These are phyloP conservation scores for Sebastes oblongus DNA, from an alignment of 2,797 vertebrate species.

Conservation along the genomic window DNA sequence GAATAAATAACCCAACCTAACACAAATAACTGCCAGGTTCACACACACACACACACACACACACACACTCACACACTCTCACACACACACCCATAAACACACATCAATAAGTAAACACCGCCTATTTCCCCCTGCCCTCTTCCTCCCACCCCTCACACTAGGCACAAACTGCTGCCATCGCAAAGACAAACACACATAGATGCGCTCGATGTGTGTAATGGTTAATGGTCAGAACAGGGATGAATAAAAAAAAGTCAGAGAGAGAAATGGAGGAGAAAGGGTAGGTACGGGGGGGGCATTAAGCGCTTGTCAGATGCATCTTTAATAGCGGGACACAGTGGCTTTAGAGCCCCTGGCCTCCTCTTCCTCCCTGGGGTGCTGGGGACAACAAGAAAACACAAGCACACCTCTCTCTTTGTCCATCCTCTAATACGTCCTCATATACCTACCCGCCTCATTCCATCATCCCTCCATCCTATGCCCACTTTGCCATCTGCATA, in stretches of 20 bases:
- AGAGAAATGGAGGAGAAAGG: conserved; percentile 20
- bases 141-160: conserved; percentile 8
- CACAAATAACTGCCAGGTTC: conserved; percentile 74
- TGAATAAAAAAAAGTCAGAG: conserved; percentile 38
- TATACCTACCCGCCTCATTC: conserved; percentile 49
- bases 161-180: conserved; percentile 48
- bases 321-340: conserved; percentile 72
- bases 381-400: conserved; percentile 72
- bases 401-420: conserved; percentile 63
- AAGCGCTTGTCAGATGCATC: conserved; percentile 74
- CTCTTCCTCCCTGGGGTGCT: conserved; percentile 71
- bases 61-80: conserved; percentile 27
- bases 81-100: conserved; percentile 72
- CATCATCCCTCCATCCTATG: conserved; percentile 59
- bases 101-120: conserved; percentile 84
- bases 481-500: conserved; percentile 78
- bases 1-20: conserved; percentile 84
- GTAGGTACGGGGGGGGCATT: conserved; percentile 22
- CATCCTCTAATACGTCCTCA: conserved; percentile 53
- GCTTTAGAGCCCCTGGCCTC: conserved; percentile 63
- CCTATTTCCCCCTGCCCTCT: conserved; percentile 62
- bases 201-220: conserved; percentile 33
- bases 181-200: conserved; percentile 55
- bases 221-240: conserved; percentile 62
- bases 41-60: conserved; percentile 37